These are phyloP conservation scores for Hydrolagus colliei DNA, from an alignment of 2,797 vertebrate genomes.

Conservation along the genomic window DNA sequence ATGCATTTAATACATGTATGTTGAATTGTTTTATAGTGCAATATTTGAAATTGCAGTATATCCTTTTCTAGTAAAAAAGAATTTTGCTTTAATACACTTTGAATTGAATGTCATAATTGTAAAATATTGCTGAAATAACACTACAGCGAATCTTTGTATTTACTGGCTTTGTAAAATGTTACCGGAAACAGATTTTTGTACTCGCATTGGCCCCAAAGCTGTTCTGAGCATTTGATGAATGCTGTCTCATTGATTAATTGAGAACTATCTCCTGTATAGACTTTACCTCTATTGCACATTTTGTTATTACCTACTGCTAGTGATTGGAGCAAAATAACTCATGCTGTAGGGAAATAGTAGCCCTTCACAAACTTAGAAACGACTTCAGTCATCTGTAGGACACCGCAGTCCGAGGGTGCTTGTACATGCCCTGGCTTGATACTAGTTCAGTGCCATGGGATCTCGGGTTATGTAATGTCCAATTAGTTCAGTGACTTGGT, in stretches of 20 bases:
- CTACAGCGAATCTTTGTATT: slow-evolving; percentile 16
- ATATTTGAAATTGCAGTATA: slow-evolving; percentile 23
- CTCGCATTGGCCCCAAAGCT: slow-evolving; percentile 19
- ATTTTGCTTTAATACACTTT: slow-evolving; percentile 21
- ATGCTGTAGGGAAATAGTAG: neutral
- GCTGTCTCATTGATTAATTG: neutral
- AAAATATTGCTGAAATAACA: slow-evolving; percentile 25
- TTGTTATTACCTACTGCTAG: neutral
- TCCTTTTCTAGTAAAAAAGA: slow-evolving; percentile 25
- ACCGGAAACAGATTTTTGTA: slow-evolving; percentile 28
- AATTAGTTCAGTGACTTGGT: neutral
- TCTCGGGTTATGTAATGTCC: slow-evolving; percentile 24
- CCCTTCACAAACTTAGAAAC: slow-evolving; percentile 16
- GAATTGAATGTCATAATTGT: slow-evolving; percentile 18
- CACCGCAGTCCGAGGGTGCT: neutral
- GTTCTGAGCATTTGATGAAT: slow-evolving; percentile 15
- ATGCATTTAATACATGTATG: slow-evolving; percentile 20
- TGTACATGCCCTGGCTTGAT: slow-evolving; percentile 14
- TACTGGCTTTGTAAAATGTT: slow-evolving; percentile 8
- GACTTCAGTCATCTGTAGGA: neutral
- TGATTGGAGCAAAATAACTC: slow-evolving; percentile 1
- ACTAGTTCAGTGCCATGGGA: neutral
- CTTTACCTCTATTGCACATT: slow-evolving; percentile 23
- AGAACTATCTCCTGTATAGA: neutral
- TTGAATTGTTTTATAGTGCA: slow-evolving; percentile 24